These are phyloP conservation scores for Calephelis virginiensis DNA, from an alignment of 1,140 invertebrate genomes.

Conservation along the genomic window DNA sequence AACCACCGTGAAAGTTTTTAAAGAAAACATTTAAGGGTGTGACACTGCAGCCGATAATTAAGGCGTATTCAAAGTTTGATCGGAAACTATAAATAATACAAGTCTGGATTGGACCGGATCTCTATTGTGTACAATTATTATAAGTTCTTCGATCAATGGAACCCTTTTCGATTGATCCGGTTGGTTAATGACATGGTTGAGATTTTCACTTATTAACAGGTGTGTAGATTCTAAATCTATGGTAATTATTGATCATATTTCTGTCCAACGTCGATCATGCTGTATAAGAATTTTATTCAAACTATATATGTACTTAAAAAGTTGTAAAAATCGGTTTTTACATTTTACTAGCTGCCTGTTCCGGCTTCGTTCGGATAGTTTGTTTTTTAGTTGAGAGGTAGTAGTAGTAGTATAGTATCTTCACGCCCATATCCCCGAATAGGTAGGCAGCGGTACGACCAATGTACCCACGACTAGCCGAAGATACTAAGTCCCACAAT, in stretches of 20 bases:
- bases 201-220: constrained; percentile 23
- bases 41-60: constrained; percentile 70
- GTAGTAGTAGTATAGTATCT: too few species aligned
- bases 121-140: constrained; percentile 70
- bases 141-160: constrained; percentile 53
- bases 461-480: too few species aligned
- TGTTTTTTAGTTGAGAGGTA: too few species aligned
- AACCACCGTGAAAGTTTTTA: constrained; percentile 55
- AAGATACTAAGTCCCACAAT: too few species aligned
- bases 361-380: too few species aligned
- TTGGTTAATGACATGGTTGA: constrained; percentile 68
- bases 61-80: constrained; percentile 71
- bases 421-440: too few species aligned
- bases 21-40: constrained; percentile 59
- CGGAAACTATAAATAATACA: constrained; percentile 77
- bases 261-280: neutral
- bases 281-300: too few species aligned
- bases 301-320: too few species aligned
- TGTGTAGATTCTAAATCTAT: neutral
- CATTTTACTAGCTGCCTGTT: too few species aligned
- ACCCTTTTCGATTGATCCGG: constrained; percentile 69
- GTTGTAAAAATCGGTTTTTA: too few species aligned
- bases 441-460: too few species aligned
- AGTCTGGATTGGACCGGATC: constrained; percentile 69
- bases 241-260: neutral